A percentile compares a stretch with the other conserved stretches of the same genome.
These are phyloP conservation scores for Gopherus evgoodei DNA, from an alignment of 2,113 vertebrate genomes.

Conservation along the genomic window DNA sequence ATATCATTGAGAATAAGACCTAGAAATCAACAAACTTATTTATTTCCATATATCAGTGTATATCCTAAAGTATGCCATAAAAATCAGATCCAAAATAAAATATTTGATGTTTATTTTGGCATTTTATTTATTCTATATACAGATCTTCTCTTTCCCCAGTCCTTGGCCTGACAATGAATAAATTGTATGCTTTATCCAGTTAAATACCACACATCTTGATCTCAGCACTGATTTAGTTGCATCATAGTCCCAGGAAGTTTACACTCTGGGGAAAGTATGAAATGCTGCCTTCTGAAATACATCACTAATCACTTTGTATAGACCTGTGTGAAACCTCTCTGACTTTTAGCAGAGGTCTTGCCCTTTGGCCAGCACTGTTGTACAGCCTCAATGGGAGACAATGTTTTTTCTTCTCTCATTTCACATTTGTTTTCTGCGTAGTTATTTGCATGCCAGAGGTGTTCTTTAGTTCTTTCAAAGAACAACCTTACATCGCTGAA, in stretches of 20 bases:
- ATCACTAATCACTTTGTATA: background rate
- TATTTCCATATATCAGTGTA: background rate
- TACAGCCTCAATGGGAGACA: background rate
- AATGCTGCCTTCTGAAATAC: slow-evolving; percentile 14
- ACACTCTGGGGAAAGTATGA: background rate
- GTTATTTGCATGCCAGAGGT: background rate
- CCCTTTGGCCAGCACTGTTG: background rate
- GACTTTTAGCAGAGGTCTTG: background rate
- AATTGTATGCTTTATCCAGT: background rate
- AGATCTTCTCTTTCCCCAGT: background rate
- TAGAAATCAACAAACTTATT: background rate
- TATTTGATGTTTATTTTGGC: background rate
- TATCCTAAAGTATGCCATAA: background rate
- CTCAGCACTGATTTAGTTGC: background rate
- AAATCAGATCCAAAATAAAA: background rate
- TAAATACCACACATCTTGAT: background rate
- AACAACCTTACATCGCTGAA: slow-evolving; percentile 28
- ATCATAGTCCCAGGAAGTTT: background rate
- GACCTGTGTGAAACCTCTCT: background rate
- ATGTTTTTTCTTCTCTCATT: background rate
- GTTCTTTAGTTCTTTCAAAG: background rate
- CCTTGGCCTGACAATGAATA: background rate
- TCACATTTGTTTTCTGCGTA: background rate
- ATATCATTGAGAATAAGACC: background rate
- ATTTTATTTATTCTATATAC: background rate